Conservation (phyloP, 2,888 invertebrate genomes). For the Diplolepis rosae region DNA sequence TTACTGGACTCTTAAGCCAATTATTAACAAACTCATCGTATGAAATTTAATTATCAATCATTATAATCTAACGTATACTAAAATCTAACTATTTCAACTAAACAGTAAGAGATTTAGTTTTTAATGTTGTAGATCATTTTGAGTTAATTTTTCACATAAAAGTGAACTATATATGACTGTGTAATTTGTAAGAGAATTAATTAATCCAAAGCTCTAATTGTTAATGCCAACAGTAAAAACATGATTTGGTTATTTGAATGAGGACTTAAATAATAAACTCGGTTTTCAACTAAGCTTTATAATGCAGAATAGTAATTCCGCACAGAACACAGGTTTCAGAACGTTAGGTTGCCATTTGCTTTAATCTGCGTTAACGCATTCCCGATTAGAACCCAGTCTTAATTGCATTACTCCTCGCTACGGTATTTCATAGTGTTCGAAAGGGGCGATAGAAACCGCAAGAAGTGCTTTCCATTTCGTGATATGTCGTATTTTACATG, state of each 20-base stretch:
- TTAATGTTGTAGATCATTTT: no score
- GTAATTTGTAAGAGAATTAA: no score
- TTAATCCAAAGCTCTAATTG: no score
- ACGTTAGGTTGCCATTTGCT: conserved; percentile 8
- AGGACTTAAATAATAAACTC: neutral
- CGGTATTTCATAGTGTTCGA: neutral
- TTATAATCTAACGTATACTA: no score
- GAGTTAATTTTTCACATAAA: no score
- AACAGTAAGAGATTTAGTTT: no score
- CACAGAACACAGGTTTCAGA: neutral
- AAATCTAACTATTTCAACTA: no score
- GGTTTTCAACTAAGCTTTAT: neutral
- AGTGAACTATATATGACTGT: no score
- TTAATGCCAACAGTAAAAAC: neutral
- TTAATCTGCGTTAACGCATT: conserved; percentile 9
- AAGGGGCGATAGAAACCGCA: conserved; percentile 1
- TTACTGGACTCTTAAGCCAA: no score
- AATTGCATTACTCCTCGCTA: conserved; percentile 23
- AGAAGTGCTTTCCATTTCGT: conserved; percentile 24
- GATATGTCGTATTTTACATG: neutral
- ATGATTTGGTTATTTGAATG: neutral
- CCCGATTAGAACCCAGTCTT: conserved; percentile 27
- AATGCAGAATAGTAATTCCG: neutral
- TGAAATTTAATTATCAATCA: no score
- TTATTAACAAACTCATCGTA: no score